Base-by-base conservation (phyloP, 2,888 invertebrate genomes). In the Nycteola revayana region DNA sequence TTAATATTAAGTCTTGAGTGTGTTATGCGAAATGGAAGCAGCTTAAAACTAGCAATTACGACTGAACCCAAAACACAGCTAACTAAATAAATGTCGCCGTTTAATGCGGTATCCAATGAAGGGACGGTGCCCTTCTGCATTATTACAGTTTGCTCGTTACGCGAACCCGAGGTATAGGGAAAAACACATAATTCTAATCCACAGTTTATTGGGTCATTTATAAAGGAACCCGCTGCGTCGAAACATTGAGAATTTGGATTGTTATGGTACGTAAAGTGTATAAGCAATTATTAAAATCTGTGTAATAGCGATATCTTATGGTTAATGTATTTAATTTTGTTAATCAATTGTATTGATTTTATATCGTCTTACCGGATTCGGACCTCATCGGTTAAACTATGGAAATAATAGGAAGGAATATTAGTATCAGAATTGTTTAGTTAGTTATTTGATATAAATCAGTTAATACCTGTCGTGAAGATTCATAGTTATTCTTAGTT, bases 101-200 rank as follows among this genome's bases (percentile, higher is more conserved):
- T 63, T 63, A 68, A 62, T 59, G 64, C 54, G 49, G 58, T 55
- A 53, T 56, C 49, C 70, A 73, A 76, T 74, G 67, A 70, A 72
- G 60, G 68, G 64, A 58, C 56, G 44, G 50, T 31, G 25, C 48
- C 59, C 56, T 63, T 67, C 63, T 60, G 52, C 60, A 62, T 68
- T 68, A 67, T 66, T 66, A 62, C 66, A 46, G 66, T 61, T 60
- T 51, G 47, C 50, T 24, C 48, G 50, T 3, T 3, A 2, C 14
- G 2, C 14, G 49, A 47, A 47, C 50, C 60, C 49, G 38, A 58
- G 48, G 49, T 54, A 71, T 58, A 47, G 62, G 38, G 40, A 62
- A 65, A 63, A 66, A 60, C 50, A 60, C 61, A 60, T 72, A 64
- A 72, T 68, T 72, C 62, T 63, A 63, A 66, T 67, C 51, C 55